Evolutionary conservation across 2,888 invertebrate species (phyloP), one percentile per base, ranked within the genome.

Genomic region (Acanthosepion esculentum): DNA sequence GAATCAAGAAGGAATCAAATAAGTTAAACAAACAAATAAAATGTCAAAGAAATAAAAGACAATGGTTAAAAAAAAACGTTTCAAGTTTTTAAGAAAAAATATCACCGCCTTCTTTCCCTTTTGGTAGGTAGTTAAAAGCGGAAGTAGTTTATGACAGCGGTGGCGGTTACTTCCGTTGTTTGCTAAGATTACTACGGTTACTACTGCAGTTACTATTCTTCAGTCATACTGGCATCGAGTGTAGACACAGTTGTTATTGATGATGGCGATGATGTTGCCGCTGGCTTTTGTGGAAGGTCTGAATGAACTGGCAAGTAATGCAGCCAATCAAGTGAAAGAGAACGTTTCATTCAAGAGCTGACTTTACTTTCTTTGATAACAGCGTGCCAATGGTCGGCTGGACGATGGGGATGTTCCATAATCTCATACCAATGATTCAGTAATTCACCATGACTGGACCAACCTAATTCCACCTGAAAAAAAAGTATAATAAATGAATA

Each of bases 351-450:
- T 96, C 96, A 97, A 78, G 96, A 96, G 48, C 95, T 95, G 92
- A 96, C 96, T 95, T 97, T 97, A 92, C 96, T 96, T 2, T 96
- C 96, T 95, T 97, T 97, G 95, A 97, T 97, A 94, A 97, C 96
- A 8, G 96, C 96, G 95, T 97, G 97, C 97, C 97, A 97, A 95
- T 96, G 96, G 95, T 97, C 97, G 20, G 96, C 96, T 6, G 97
- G 96, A 48, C 97, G 95, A 94, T 97, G 97, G 29, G 97, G 97
- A 55, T 97, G 97, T 94, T 97, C 97, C 97, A 97, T 97, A 78
- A 97, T 96, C 94, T 97, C 96, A 94, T 96, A 97, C 97, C 97
- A 97, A 95, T 97, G 97, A 78, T 96, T 96, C 48, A 97, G 95
- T 94, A 96, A 96, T 94, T 97, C 96, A 15, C 97, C 97, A 92